Evolutionary conservation across 1,140 invertebrate genomes (phyloP), one percentile per base, ranked within the genome.

Genomic region (Aphelenchoides besseyi): DNA sequence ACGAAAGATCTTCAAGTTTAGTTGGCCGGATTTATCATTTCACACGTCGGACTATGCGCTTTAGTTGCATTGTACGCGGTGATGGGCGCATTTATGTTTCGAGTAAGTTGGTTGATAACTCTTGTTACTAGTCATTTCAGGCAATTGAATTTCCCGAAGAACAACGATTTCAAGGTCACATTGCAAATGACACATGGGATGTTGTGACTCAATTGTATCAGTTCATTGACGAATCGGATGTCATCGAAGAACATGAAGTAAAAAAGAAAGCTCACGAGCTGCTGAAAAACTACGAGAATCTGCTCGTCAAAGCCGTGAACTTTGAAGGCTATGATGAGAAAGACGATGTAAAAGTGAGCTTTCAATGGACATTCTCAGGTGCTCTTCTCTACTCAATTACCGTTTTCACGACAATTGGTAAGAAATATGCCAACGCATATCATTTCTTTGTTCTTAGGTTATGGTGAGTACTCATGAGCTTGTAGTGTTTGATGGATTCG

Each of bases 1-100:
- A n/a, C n/a, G n/a, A n/a, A n/a, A n/a, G n/a, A n/a, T n/a, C 23
- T 37, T 77, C 23, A 64, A 12, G 41, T 77, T 62, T 69, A 84
- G 76, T 84, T 86, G 54, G 74, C 81, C 9, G 85, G 86, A 23
- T 87, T 87, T 69, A 78, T 89, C 16, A 89, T 90, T 76, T 89
- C 89, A 2, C 89, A 89, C 78, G 92, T 98, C 55, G 95, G 95
- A 57, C 91, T 98, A 2, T 94, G 94, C 52, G 92, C 91, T 0
- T 86, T 97, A 2, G 93, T 98, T 16, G 92, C 97, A 0, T 90
- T 92, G 53, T 98, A 98, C 84, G 92, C 95, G 1, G 91, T 97
- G 55, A 89, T 97, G 8, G 95, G 95, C 0, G 95, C 95, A 0
- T 90, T 95, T 29, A 90, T 92, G 36, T 98, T 98, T 84, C 91